A percentile compares a stretch with the other conserved stretches of the same genome.
phyloP scores from a whole-genome alignment of 2,797 vertebrate genomes.

The Setipinna tenuifilis region DNA sequence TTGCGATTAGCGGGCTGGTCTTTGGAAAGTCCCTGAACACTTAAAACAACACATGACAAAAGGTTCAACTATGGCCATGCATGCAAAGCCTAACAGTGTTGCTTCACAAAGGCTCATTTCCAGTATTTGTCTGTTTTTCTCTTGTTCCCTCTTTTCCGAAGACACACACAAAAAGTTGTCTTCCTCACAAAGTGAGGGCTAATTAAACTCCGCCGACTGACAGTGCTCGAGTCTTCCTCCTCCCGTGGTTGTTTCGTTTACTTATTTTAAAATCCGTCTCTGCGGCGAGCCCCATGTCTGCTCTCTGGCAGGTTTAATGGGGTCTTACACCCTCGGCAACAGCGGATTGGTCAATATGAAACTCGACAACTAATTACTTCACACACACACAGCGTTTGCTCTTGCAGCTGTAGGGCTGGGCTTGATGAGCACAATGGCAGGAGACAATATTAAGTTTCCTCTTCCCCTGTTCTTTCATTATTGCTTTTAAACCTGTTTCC shows the following conservation, averaged over 20 bases:
- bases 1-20: neutral
- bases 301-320: neutral
- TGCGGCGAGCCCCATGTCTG: neutral
- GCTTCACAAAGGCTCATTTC: neutral
- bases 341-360: slow-evolving; percentile 81
- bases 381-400: slow-evolving; percentile 57
- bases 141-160: neutral
- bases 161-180: neutral
- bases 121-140: neutral
- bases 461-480: slow-evolving; percentile 27
- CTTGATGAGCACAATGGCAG: neutral
- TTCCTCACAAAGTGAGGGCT: neutral
- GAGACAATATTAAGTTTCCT: slow-evolving; percentile 34
- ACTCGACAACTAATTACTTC: slow-evolving; percentile 82
- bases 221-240: neutral
- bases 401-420: slow-evolving; percentile 16
- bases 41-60: neutral
- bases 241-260: neutral
- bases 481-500: slow-evolving; percentile 29
- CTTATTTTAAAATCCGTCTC: neutral
- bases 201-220: slow-evolving; percentile 2
- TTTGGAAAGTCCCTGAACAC: neutral
- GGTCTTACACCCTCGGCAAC: slow-evolving; percentile 33
- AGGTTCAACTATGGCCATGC: neutral
- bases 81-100: slow-evolving; percentile 2